Percentiles rank a stretch among this genome's conserved stretches.
phyloP scores from a whole-genome alignment of 1,140 invertebrate genomes.

The Drepana arcuata region DNA sequence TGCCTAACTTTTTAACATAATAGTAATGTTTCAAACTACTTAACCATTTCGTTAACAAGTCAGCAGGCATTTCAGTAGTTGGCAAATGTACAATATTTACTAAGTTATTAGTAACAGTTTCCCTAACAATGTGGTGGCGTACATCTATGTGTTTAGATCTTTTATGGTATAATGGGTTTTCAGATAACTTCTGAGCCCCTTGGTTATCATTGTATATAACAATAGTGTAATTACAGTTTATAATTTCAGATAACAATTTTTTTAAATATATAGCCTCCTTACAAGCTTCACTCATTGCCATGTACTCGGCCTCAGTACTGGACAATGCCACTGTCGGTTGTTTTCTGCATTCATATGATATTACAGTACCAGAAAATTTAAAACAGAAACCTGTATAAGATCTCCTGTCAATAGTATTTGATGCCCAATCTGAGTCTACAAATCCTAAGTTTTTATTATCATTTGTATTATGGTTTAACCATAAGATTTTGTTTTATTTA shows the following conservation, averaged over 20 bases:
- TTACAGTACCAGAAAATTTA: not conserved
- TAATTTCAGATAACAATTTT: not conserved
- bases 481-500: conserved; percentile 3
- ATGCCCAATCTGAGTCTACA: not conserved
- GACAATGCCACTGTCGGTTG: not conserved
- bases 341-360: not conserved
- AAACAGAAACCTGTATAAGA: not conserved
- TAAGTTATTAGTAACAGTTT: not conserved
- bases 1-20: not conserved
- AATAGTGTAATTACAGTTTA: not conserved
- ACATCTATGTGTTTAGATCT: not conserved
- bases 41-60: not conserved
- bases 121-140: not conserved
- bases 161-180: not conserved
- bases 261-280: not conserved
- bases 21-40: not conserved
- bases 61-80: not conserved
- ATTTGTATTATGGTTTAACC: not conserved
- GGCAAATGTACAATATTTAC: not conserved
- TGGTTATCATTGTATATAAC: not conserved
- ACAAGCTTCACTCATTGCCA: not conserved
- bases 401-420: not conserved
- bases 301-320: not conserved
- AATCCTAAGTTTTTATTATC: not conserved
- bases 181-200: not conserved